These are phyloP conservation scores for Heterodera filipjevi DNA, from an alignment of 2,888 invertebrate species.

Conservation along the genomic window DNA sequence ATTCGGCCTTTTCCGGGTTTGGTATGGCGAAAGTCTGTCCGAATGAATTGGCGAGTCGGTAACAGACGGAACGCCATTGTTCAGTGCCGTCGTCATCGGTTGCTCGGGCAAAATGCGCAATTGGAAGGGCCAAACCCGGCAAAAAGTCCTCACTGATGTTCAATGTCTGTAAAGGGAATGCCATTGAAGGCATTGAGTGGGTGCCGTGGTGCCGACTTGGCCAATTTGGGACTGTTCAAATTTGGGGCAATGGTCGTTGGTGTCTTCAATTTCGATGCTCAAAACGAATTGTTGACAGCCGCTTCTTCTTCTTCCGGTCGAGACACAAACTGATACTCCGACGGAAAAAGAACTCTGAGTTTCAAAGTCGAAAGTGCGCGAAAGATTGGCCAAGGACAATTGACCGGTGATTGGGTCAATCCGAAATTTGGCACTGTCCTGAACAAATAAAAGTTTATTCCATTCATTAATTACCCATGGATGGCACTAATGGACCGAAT, in stretches of 20 bases:
- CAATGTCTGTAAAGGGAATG: neutral
- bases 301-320: neutral
- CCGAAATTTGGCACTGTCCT: constrained; percentile 19
- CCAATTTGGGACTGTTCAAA: constrained; percentile 1
- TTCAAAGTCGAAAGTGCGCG: constrained; percentile 21
- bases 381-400: constrained; percentile 13
- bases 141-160: constrained; percentile 8
- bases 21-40: constrained; percentile 16
- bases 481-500: neutral
- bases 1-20: constrained; percentile 22
- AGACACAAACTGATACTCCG: constrained; percentile 15
- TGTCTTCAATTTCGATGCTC: constrained; percentile 9
- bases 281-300: constrained; percentile 16
- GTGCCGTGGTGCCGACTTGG: neutral
- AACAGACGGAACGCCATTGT: constrained; percentile 26
- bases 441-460: neutral
- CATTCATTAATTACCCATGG: neutral
- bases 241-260: constrained; percentile 22
- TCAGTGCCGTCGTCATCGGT: constrained; percentile 23
- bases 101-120: constrained; percentile 23
- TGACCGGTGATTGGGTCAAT: constrained; percentile 13
- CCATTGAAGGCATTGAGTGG: neutral
- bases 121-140: neutral
- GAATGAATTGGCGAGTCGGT: constrained; percentile 18
- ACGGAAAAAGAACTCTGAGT: constrained; percentile 3